Conservation (phyloP, 1,140 invertebrate genomes). For the Conus betulinus region DNA sequence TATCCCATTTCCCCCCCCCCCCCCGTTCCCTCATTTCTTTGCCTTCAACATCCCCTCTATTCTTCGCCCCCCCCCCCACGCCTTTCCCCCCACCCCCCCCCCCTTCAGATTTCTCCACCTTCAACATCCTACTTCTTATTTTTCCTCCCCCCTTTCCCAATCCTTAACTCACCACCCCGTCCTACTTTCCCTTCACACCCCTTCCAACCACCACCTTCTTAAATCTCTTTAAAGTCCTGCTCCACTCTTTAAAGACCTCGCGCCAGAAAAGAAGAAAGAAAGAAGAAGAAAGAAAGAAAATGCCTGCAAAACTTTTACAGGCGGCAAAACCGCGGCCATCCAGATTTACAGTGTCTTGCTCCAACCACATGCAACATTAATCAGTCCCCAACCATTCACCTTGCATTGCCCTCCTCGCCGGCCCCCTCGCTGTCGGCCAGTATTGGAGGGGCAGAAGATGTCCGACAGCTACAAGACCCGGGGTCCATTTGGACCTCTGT, state of each 20-base stretch:
- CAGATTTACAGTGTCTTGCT: conserved; percentile 4
- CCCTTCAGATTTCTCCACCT: too few relatives aligned
- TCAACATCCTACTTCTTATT: neutral
- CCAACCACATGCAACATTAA: neutral
- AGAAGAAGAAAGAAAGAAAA: neutral
- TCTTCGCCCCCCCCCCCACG: too few relatives aligned
- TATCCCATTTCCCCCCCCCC: too few relatives aligned
- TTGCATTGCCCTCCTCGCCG: too few relatives aligned
- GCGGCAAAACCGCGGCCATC: neutral
- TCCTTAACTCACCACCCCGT: neutral
- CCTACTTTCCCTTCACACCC: neutral
- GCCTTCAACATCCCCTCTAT: too few relatives aligned
- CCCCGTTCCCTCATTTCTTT: too few relatives aligned
- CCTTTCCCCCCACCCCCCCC: too few relatives aligned
- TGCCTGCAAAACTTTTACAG: neutral
- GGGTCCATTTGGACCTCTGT: neutral
- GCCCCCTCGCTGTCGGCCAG: neutral
- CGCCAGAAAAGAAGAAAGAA: neutral
- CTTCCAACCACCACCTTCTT: neutral
- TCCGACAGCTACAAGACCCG: neutral
- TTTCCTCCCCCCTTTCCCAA: neutral
- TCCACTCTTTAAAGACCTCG: neutral
- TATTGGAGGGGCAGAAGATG: neutral
- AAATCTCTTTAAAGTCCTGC: too few relatives aligned
- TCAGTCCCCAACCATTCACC: neutral